These are phyloP conservation scores for Volucella bombylans DNA, from an alignment of 2,888 invertebrate species.

Conservation along the genomic window DNA sequence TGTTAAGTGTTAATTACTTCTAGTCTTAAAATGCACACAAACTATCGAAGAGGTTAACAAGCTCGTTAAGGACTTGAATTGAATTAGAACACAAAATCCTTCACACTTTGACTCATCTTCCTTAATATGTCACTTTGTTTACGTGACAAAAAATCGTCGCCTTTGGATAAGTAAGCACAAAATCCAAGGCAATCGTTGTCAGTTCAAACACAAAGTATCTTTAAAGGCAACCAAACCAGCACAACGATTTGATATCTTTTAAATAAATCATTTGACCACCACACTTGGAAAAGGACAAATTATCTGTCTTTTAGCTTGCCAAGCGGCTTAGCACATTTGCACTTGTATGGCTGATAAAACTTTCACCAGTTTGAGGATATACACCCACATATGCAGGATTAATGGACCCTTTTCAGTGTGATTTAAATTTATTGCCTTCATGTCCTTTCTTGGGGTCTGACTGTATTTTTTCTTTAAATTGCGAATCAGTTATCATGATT, in stretches of 20 bases:
- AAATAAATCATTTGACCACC: constrained; percentile 59
- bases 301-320: constrained; percentile 42
- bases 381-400: constrained; percentile 16
- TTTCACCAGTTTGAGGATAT: constrained; percentile 47
- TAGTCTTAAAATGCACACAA: no score
- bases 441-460: constrained; percentile 35
- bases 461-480: constrained; percentile 53
- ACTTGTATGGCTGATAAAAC: constrained; percentile 49
- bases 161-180: constrained; percentile 8
- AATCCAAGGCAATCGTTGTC: neutral
- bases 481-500: constrained; percentile 68
- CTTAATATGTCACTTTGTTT: neutral
- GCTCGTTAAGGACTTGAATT: no score
- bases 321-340: constrained; percentile 55
- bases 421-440: constrained; percentile 65
- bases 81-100: no score
- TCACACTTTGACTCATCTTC: neutral
- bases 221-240: constrained; percentile 11
- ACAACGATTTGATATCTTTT: constrained; percentile 51
- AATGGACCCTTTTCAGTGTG: constrained; percentile 58
- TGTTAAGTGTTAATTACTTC: no score
- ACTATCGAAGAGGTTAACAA: no score
- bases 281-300: constrained; percentile 44
- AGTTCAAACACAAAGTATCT: constrained; percentile 8
- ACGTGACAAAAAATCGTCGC: constrained; percentile 4